Evolutionary conservation across 2,888 invertebrate species (phyloP).

Genomic region (Lydus trimaculatus): DNA sequence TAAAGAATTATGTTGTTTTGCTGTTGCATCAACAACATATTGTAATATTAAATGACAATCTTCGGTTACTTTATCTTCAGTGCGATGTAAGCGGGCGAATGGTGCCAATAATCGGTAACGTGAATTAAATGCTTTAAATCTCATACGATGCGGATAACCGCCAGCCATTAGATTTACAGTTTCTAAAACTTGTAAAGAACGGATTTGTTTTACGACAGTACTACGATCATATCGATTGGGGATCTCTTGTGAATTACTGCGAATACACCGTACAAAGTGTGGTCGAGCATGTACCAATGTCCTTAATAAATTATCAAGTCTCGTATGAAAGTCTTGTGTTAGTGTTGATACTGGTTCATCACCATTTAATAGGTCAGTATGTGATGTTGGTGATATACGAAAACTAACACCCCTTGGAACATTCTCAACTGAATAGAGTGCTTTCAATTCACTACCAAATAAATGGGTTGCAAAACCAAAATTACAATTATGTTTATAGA

Average conservation of each 20-base stretch:
- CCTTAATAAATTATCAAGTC: constrained; percentile 89
- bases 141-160: constrained; percentile 93
- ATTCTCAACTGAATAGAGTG: constrained; percentile 75
- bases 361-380: constrained; percentile 81
- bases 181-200: constrained; percentile 87
- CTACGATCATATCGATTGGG: constrained; percentile 85
- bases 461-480: constrained; percentile 97
- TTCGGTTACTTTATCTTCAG: constrained; percentile 74
- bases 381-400: constrained; percentile 89
- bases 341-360: constrained; percentile 88
- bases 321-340: constrained; percentile 94
- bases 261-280: constrained; percentile 92
- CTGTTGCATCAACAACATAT: constrained; percentile 69
- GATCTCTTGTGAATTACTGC: constrained; percentile 84
- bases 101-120: constrained; percentile 86
- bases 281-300: constrained; percentile 93
- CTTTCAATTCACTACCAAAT: constrained; percentile 92
- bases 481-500: constrained; percentile 91
- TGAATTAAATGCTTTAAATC: constrained; percentile 89
- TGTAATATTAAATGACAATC: constrained; percentile 80
- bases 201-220: constrained; percentile 85
- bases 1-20: constrained; percentile 64
- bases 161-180: constrained; percentile 96
- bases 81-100: constrained; percentile 71
- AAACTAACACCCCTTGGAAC: constrained; percentile 82